These are phyloP conservation scores for Cephalopterus ornatus DNA, from an alignment of 2,113 vertebrate species.

Conservation along the genomic window DNA sequence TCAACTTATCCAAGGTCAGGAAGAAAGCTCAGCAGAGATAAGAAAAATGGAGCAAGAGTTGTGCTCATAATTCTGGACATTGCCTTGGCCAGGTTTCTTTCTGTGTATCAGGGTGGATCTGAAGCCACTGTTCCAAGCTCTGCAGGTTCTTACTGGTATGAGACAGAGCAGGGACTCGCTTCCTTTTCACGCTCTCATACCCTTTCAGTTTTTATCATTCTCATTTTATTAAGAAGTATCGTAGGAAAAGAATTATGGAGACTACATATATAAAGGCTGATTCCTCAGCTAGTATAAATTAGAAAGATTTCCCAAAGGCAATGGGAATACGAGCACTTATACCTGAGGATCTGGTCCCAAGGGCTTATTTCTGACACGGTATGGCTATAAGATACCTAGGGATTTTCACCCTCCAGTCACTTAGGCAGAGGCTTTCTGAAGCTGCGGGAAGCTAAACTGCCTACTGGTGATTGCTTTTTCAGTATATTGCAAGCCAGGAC, in stretches of 20 bases:
- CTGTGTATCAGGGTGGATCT: not conserved
- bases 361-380: not conserved
- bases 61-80: not conserved
- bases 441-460: not conserved
- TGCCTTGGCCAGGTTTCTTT: not conserved
- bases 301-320: conserved; percentile 10
- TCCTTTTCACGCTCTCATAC: not conserved
- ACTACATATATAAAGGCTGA: not conserved
- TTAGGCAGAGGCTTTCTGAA: conserved; percentile 7
- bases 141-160: not conserved
- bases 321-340: not conserved
- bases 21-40: not conserved
- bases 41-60: not conserved
- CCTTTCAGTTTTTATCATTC: not conserved
- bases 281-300: conserved; percentile 5
- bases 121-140: not conserved
- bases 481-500: not conserved
- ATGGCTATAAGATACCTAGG: not conserved
- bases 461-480: conserved; percentile 25
- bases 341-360: not conserved
- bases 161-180: not conserved
- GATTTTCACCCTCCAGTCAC: conserved; percentile 19
- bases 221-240: not conserved
- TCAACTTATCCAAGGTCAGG: not conserved
- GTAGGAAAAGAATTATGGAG: not conserved